Percentiles rank a stretch among this genome's conserved stretches.
Conservation (phyloP, 2,888 invertebrate species). For the Drosophila multiciliata region DNA sequence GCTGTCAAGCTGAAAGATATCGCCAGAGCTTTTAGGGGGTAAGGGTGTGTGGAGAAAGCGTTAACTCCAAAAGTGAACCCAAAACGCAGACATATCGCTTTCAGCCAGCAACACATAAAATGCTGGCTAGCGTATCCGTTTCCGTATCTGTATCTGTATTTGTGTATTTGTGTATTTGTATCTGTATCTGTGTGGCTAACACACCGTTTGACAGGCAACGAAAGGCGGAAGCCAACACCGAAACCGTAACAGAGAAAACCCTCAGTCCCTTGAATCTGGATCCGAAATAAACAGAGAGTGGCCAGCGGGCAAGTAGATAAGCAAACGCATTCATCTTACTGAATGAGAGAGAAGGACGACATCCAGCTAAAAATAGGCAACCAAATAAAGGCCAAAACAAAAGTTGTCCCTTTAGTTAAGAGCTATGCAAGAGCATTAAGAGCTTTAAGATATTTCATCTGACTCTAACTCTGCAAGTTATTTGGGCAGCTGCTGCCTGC, state of each 20-base stretch:
- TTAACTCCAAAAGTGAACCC: slow-evolving; percentile 30
- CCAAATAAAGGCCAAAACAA: slow-evolving; percentile 47
- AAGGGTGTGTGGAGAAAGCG: neutral
- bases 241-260: slow-evolving; percentile 30
- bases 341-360: slow-evolving; percentile 21
- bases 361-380: slow-evolving; percentile 27
- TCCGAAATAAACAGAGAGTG: slow-evolving; percentile 56
- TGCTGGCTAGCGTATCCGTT: slow-evolving; percentile 34
- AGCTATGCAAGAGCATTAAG: slow-evolving; percentile 39
- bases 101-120: slow-evolving; percentile 42
- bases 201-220: slow-evolving; percentile 73
- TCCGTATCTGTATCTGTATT: slow-evolving; percentile 38
- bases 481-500: slow-evolving; percentile 32
- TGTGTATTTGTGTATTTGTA: slow-evolving; percentile 5
- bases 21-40: slow-evolving; percentile 12
- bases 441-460: slow-evolving; percentile 52
- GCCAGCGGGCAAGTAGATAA: slow-evolving; percentile 74
- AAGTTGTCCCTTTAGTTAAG: slow-evolving; percentile 45
- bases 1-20: slow-evolving; percentile 81
- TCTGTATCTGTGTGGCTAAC: slow-evolving; percentile 37
- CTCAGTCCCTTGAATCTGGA: neutral
- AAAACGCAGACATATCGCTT: slow-evolving; percentile 58
- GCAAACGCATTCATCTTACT: slow-evolving; percentile 79
- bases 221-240: slow-evolving; percentile 39
- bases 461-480: slow-evolving; percentile 31